Conservation (phyloP, 2,888 invertebrate genomes). For the Xestia rhomboidea region DNA sequence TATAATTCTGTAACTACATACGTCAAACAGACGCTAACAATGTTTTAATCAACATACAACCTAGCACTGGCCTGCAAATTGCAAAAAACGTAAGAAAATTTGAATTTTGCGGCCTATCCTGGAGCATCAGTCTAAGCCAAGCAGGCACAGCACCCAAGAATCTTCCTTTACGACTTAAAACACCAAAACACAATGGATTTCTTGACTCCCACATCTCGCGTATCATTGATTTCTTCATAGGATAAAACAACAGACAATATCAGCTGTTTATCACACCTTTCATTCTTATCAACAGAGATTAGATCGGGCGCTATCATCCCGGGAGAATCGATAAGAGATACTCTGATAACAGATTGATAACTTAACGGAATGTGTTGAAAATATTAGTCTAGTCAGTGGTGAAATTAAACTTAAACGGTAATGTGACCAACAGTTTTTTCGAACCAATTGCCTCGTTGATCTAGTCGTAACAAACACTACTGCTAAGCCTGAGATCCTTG, state of each 20-base stretch:
- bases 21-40: too few relatives aligned
- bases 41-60: too few relatives aligned
- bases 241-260: constrained; percentile 23
- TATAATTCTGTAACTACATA: too few relatives aligned
- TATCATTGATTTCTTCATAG: constrained; percentile 25
- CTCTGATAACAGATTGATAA: constrained; percentile 23
- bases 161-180: neutral
- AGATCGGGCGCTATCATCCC: constrained; percentile 39
- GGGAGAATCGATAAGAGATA: constrained; percentile 32
- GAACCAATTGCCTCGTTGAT: neutral
- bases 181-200: constrained; percentile 20
- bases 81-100: too few relatives aligned
- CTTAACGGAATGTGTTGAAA: neutral
- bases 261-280: constrained; percentile 45
- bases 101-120: too few relatives aligned
- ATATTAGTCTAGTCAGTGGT: neutral
- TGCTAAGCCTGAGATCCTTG: neutral
- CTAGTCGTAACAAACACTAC: neutral
- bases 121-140: too few relatives aligned
- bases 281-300: constrained; percentile 39
- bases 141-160: too few relatives aligned
- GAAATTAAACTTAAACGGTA: neutral
- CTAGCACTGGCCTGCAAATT: too few relatives aligned
- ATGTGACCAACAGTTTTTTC: neutral
- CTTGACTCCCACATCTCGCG: constrained; percentile 9